Evolutionary conservation across 2,888 invertebrate genomes (phyloP).

Genomic region (Cistogaster globosa): DNA sequence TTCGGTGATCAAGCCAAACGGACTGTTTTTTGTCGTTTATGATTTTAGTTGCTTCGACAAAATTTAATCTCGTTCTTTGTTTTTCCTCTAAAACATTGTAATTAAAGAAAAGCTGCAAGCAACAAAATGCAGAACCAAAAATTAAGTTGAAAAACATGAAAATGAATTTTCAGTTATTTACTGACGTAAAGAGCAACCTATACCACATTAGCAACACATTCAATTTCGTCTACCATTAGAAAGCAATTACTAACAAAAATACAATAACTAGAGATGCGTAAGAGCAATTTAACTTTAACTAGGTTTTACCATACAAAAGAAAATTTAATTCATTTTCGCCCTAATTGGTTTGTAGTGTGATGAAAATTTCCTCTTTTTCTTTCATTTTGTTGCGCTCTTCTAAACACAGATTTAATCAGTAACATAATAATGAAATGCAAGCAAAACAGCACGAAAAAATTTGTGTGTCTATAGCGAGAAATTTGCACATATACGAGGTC

Average conservation of each 20-base stretch:
- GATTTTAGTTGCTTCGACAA: conserved; percentile 23
- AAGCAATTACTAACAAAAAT: too few relatives aligned
- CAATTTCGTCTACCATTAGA: neutral
- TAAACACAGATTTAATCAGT: too few relatives aligned
- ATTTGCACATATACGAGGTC: too few relatives aligned
- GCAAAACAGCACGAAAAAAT: too few relatives aligned
- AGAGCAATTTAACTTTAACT: conserved; percentile 26
- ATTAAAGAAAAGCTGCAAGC: conserved; percentile 32
- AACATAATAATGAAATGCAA: neutral
- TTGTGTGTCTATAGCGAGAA: too few relatives aligned
- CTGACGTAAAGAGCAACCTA: neutral
- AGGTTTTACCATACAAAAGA: neutral
- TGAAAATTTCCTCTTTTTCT: conserved; percentile 48
- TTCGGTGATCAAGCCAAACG: too few relatives aligned
- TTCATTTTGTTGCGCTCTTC: conserved; percentile 8
- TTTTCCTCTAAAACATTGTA: conserved; percentile 19
- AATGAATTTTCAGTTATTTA: conserved; percentile 39
- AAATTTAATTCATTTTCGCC: conserved; percentile 41
- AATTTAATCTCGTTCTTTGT: conserved; percentile 26
- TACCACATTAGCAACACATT: neutral
- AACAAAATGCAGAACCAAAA: neutral
- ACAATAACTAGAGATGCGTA: conserved; percentile 32
- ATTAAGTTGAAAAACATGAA: conserved; percentile 26
- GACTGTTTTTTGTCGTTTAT: neutral
- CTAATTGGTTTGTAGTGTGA: conserved; percentile 65